Base-by-base conservation (phyloP, 2,113 vertebrate species). In the Brachypodius melanocephalos region DNA sequence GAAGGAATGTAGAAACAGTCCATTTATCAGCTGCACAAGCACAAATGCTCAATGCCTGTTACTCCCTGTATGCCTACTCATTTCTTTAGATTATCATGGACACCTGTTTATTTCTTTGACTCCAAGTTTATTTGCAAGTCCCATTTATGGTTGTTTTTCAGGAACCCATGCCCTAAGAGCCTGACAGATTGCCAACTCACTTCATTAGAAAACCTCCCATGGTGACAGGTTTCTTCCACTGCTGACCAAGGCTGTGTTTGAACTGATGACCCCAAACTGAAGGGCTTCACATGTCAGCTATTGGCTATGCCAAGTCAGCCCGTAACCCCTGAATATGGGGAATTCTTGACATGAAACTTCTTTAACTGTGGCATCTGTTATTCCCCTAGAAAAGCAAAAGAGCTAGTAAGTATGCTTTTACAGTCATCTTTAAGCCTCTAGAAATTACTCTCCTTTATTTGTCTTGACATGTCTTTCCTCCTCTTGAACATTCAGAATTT, bases 181-280 rank as follows among this genome's bases (percentile, higher is more conserved):
- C 77, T 85, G 91, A 94, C 29, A 85, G 62, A 69, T 40, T 95
- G 94, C 89, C 89, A 95, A 75, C 46, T 91, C 55, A 85, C 78
- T 46, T 80, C 81, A 85, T 93, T 74, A 73, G 85, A 82, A 95
- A 72, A 1, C 36, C 69, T 90, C 52, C 31, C 0, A 0, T 89
- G 77, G 66, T 55, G 91, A 94, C 43, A 85, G 88, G 43, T 91
- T 88, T 85, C 71, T 51, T 69, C 43, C 61, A 71, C 24, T 80
- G 78, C 62, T 78, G 81, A 92, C 65, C 74, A 78, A 24, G 66
- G 42, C 69, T 82, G 40, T 20, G 65, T 85, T 68, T 91, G 87
- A 92, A 78, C 57, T 14, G 80, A n/a, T 40, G 74, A 91, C 59
- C 87, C 82, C n/a, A 74, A 69, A 69, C 24, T 62, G 38, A 87